Base-by-base conservation (phyloP, 2,113 vertebrate genomes). In the Numida meleagris region DNA sequence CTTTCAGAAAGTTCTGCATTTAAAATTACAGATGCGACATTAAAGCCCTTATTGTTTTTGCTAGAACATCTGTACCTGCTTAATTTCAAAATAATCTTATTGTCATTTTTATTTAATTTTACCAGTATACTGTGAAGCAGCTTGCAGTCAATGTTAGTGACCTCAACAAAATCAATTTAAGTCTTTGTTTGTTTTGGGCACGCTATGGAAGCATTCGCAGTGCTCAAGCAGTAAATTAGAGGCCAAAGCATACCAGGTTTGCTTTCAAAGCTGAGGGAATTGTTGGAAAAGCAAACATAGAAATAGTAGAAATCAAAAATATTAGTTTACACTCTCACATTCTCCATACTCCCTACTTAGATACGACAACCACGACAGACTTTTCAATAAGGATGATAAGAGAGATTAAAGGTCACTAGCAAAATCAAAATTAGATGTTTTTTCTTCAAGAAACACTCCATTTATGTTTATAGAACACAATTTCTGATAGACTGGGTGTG, bases 281-380 rank as follows among this genome's bases (percentile, higher is more conserved):
- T 6, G 0, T 8, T 38, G 14, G 3, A 77, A 77, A 33, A 21
- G 70, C 31, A 90, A 78, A 53, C 46, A 76, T 0, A 75, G 38
- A 71, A 84, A 84, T 29, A 31, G 5, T 34, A 50, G 27, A 38
- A 71, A 82, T 89, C 20, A 78, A 71, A 82, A 53, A 1, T 31
- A 63, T 8, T 15, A 45, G 17, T 71, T 63, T 53, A 42, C 5
- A 53, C 34, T 4, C 20, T 33, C 42, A 43, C 9, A 11, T 45
- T 61, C 84, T 48, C 45, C 59, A 17, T 57, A 51, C 31, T 83
- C 40, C 34, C 58, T 86, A 38, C 45, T 43, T 9, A 10, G 31
- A 12, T 16, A 50, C 0, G 0, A 66, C 68, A 61, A 71, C 4
- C 27, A 24, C 1, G 8, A 72, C 9, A 42, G n/a, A 31, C 20